Evolutionary conservation across 92 coral and sea anemone genomes (phyloP).

Genomic region (Phymanthus crucifer): DNA sequence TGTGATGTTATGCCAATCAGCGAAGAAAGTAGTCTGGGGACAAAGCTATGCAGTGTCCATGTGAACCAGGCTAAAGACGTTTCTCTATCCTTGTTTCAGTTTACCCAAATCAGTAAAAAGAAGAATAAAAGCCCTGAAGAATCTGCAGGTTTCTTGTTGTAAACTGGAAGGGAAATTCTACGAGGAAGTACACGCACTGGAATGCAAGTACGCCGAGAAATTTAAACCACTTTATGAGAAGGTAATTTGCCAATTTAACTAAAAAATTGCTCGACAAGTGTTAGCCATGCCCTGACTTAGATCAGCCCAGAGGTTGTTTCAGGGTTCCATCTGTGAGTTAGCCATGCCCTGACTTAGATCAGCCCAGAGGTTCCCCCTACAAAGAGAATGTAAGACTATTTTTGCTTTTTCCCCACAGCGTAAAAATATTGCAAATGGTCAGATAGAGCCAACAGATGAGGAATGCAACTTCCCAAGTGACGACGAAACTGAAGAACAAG

Average conservation of each 20-base stretch:
- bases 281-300: no score
- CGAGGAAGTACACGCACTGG: conserved; percentile 94
- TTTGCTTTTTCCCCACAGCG: conserved; percentile 41
- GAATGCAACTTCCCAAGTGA: conserved; percentile 94
- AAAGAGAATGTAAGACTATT: no score
- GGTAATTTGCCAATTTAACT: conserved; percentile 40
- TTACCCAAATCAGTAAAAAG: conserved; percentile 92
- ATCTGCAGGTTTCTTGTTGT: conserved; percentile 82
- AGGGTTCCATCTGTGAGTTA: no score
- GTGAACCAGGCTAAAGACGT: no score
- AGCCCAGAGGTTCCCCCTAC: neutral
- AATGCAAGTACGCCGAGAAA: conserved; percentile 95
- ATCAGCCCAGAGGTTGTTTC: no score
- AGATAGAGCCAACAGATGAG: conserved; percentile 88
- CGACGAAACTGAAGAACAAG: conserved; percentile 68
- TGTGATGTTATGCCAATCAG: no score
- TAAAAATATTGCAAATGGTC: conserved; percentile 67
- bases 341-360: no score
- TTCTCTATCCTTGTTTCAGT: conserved; percentile 36
- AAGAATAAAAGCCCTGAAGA: conserved; percentile 93
- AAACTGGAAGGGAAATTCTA: conserved; percentile 92
- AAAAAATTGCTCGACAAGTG: neutral
- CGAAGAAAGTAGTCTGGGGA: no score
- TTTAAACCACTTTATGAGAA: conserved; percentile 89
- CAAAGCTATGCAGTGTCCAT: no score